phyloP scores from a whole-genome alignment of 2,797 vertebrate genomes.

The Muscicapa comitata region DNA sequence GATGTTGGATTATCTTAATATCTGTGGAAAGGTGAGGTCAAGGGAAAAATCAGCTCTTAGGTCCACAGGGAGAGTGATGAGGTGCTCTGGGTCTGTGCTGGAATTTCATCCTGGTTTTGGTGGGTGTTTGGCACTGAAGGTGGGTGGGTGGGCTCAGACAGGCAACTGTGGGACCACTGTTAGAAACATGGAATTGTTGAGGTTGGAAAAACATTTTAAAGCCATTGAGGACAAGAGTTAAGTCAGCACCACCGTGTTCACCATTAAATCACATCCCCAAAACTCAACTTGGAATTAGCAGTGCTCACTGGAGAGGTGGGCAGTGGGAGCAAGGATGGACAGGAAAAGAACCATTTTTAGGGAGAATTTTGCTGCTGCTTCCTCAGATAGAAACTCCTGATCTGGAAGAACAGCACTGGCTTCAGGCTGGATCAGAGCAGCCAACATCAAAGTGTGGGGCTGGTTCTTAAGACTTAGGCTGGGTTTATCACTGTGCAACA shows the following conservation, averaged over 20 bases:
- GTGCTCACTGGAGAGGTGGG: neutral
- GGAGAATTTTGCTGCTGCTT: neutral
- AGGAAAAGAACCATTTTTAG: neutral
- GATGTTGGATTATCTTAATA: neutral
- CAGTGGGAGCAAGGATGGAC: neutral
- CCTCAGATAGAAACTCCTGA: neutral
- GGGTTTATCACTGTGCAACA: neutral
- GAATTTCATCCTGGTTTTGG: neutral
- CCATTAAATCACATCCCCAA: neutral
- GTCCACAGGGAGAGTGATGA: neutral
- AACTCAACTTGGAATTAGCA: neutral
- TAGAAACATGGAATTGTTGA: neutral
- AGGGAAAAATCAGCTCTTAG: neutral
- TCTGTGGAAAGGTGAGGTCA: neutral
- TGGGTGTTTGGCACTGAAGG: neutral
- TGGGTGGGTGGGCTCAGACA: neutral
- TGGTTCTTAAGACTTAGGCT: neutral
- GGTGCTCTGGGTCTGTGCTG: neutral
- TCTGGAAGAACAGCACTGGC: neutral
- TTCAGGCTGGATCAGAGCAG: neutral
- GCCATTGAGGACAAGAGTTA: neutral
- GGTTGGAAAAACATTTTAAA: neutral
- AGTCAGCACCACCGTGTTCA: rapidly evolving
- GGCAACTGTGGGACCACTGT: neutral
- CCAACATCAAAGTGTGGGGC: neutral